These are phyloP conservation scores for Leptinotarsa lineolata DNA, from an alignment of 1,140 invertebrate genomes.

Conservation along the genomic window DNA sequence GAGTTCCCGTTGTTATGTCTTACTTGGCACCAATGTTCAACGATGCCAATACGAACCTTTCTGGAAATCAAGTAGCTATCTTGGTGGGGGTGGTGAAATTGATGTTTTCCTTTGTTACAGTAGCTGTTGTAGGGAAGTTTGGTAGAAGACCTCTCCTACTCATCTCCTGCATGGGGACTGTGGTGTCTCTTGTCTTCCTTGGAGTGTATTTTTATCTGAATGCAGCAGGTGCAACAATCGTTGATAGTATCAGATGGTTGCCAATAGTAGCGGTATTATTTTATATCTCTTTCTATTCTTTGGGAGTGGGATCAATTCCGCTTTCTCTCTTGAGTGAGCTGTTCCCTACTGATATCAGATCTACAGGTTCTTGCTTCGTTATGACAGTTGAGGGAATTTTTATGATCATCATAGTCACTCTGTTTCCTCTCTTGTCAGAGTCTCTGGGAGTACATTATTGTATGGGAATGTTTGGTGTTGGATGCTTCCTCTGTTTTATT, in stretches of 20 bases:
- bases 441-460: slow-evolving; percentile 12
- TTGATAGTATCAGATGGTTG: slow-evolving; percentile 9
- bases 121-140: not conserved
- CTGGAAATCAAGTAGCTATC: slow-evolving; percentile 15
- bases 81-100: not conserved
- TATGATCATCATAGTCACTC: not conserved
- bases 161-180: not conserved
- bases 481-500: not conserved
- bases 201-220: not conserved
- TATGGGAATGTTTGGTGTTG: not conserved
- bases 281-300: not conserved
- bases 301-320: slow-evolving; percentile 11
- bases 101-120: not conserved
- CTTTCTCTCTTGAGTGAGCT: not conserved
- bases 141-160: slow-evolving; percentile 4
- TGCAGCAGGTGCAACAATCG: not conserved
- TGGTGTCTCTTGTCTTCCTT: not conserved
- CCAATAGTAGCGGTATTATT: not conserved
- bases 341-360: not conserved
- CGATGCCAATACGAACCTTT: not conserved
- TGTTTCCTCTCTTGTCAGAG: not conserved
- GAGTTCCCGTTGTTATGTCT: slow-evolving; percentile 5
- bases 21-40: slow-evolving; percentile 3
- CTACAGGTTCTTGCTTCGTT: not conserved
- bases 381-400: not conserved